phyloP scores from a whole-genome alignment of 1,140 invertebrate genomes.

The Stegodyphus dumicola region DNA sequence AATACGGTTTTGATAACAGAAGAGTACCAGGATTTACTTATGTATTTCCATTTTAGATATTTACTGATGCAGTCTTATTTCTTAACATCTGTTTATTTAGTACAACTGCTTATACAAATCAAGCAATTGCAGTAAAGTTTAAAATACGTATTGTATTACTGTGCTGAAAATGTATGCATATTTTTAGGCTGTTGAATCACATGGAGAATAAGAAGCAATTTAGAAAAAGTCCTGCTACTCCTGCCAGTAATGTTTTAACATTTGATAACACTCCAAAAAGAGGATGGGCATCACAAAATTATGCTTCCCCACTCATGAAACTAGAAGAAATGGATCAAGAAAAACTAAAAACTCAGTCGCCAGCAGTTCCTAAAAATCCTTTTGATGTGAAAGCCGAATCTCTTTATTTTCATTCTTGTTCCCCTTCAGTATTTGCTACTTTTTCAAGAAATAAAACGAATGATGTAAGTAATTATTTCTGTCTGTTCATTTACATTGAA shows the following conservation, averaged over 20 bases:
- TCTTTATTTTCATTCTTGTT: constrained; percentile 43
- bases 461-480: neutral
- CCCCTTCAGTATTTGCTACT: constrained; percentile 47
- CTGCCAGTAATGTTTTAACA: neutral
- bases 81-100: no score
- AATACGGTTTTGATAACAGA: no score
- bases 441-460: constrained; percentile 22
- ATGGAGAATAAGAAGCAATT: neutral
- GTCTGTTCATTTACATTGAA: no score
- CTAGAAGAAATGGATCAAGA: constrained; percentile 19
- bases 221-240: neutral
- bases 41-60: no score
- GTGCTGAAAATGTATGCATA: no score
- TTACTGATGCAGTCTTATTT: no score
- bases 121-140: no score
- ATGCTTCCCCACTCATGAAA: neutral
- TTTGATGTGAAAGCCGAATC: constrained; percentile 54
- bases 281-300: neutral
- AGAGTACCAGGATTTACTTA: no score
- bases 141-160: no score
- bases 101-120: no score
- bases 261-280: constrained; percentile 34
- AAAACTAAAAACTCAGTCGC: neutral
- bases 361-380: constrained; percentile 27
- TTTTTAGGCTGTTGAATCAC: no score